These are phyloP conservation scores for Caenorhabditis plicata DNA, from an alignment of 2,888 invertebrate species.

Conservation along the genomic window DNA sequence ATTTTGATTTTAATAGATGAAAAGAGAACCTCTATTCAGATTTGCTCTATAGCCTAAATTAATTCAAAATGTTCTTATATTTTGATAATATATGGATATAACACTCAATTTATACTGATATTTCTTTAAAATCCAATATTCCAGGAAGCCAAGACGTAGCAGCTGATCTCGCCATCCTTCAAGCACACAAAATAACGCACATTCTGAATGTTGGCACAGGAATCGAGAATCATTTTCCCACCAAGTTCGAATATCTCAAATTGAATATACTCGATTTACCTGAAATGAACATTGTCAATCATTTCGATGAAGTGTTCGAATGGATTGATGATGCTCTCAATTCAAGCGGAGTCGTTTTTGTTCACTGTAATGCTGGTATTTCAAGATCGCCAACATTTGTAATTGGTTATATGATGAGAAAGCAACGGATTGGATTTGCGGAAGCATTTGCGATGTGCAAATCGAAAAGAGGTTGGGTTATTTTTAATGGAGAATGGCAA, in stretches of 20 bases:
- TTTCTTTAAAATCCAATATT: no score
- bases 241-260: constrained; percentile 65
- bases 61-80: no score
- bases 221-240: constrained; percentile 65
- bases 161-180: constrained; percentile 65
- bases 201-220: constrained; percentile 67
- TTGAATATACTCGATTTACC: constrained; percentile 66
- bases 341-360: constrained; percentile 48
- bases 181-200: constrained; percentile 66
- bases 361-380: constrained; percentile 65
- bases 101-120: no score
- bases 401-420: constrained; percentile 66
- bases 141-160: constrained; percentile 69
- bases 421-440: constrained; percentile 13
- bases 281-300: constrained; percentile 59
- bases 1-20: no score
- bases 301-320: constrained; percentile 62
- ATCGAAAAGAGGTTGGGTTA: constrained; percentile 14
- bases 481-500: no score
- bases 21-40: no score
- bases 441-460: constrained; percentile 61
- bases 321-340: constrained; percentile 65
- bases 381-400: constrained; percentile 67
- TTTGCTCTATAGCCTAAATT: no score
- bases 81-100: no score